Evolutionary conservation across 23 tunicate genomes (phyloP), one percentile per base, ranked within the genome.

Genomic region (Diplosoma virens): DNA sequence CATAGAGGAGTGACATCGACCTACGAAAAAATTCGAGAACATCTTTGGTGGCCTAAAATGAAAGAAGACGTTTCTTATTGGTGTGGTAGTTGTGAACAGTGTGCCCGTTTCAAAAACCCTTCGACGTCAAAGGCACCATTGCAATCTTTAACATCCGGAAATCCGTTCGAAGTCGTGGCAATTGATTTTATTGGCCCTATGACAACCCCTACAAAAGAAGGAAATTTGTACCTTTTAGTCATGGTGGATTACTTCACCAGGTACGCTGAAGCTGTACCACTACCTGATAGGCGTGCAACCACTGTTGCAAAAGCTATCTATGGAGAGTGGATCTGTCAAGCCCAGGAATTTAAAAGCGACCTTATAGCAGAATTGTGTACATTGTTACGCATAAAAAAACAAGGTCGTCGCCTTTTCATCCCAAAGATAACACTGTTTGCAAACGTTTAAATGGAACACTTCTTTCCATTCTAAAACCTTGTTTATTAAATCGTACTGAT

Each of bases 21-120:
- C 28, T 61, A 29, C 18, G n/a, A 4, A 6, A 27, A 28, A 6
- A 26, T 61, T 3, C 9, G 6, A 5, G 35, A 61, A 22, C 69
- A 61, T 61, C 35, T 61, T 3, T 61, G 69, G 69, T 61, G 69
- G 69, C 69, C 69, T 26, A 6, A 26, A 29, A 27, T 61, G 35
- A 61, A 61, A 4, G 35, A 61, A 29, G 69, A 61, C 69, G 21
- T 29, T 27, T 27, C 69, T 3, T 61, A 61, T 29, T 61, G 69
- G 69, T 61, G 69, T 29, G 30, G n/a, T 4, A 61, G 69, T 29
- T 61, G 69, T 61, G 35, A 28, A 3, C 6, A 6, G 14, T 29
- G 69, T 29, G 69, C 35, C 4, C 6, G 6, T 9, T 27, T 26
- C 9, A 61, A 61, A 29, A 61, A 27, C 6, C 6, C 35, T 29